A percentile compares a stretch with the other conserved stretches of the same genome.
Evolutionary conservation across 2,113 vertebrate species (phyloP).

Genomic region (Crotalus viridis): DNA sequence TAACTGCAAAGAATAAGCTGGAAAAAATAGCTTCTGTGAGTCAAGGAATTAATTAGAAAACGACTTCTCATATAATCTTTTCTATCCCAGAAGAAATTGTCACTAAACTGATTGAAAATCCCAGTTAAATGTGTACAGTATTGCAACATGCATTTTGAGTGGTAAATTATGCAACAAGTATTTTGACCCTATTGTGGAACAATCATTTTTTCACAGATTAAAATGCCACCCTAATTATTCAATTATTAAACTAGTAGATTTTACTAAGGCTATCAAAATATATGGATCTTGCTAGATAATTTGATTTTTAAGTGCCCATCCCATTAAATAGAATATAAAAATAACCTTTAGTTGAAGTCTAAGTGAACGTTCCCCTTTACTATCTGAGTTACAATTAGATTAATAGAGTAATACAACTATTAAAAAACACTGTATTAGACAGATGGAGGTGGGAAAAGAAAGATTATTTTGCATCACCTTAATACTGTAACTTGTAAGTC

Average conservation of each 20-base stretch:
- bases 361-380: background rate
- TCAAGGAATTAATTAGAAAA: background rate
- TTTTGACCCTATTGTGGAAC: background rate
- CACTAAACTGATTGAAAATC: background rate
- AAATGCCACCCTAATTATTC: background rate
- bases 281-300: background rate
- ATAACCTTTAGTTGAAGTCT: background rate
- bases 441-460: background rate
- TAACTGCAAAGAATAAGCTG: background rate
- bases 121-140: background rate
- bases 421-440: background rate
- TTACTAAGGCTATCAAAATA: background rate
- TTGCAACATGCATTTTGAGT: background rate
- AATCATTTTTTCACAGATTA: slow-evolving; percentile 13
- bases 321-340: background rate
- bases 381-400: background rate
- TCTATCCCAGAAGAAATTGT: background rate
- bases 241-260: background rate
- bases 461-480: background rate
- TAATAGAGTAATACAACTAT: background rate
- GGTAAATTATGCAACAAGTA: background rate
- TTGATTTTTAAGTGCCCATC: slow-evolving; percentile 1
- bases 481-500: background rate
- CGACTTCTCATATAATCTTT: background rate
- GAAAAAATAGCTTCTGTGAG: background rate